Base-by-base conservation (phyloP, 2,797 vertebrate species). In the Remorina albescens region DNA sequence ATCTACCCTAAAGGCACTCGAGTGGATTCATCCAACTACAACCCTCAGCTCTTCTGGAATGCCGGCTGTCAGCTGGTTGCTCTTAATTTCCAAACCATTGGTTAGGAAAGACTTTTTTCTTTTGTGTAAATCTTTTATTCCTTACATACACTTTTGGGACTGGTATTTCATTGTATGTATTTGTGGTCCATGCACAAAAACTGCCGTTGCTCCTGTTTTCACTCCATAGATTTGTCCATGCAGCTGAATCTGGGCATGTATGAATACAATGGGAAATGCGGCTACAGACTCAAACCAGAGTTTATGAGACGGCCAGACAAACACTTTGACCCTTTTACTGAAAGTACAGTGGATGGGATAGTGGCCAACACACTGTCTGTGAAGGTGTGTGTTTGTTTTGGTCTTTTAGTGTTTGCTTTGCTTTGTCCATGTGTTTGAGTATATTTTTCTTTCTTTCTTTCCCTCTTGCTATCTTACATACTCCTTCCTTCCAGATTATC, bases 11-110 rank as follows among this genome's bases (percentile, higher is more conserved):
- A 99, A 93, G 98, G 98, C 74, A 99, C 98, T 0, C 93, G 98
- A 13, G 98, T 99, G 67, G 98, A 99, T 89, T 99, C 98, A 9
- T 99, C 98, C 2, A 99, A 99, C 93, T 99, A 99, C 86, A 99
- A 98, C 95, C 98, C 98, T 16, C 98, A 99, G 80, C 96, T 99
- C 67, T 99, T 99, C 85, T 99, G 98, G 98, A 99, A 99, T 0
- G 96, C 98, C 0, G 98, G 98, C 67, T 99, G 98, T 90, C 98
- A 99, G 81, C 95, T 99, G 90, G 98, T 99, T 18, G 98, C 98
- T 7, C 95, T 99, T 44, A 99, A 99, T 92, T 99, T 98, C 91
- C 98, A 99, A 92, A 98, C 98, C 0, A 95, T 99, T 41, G 98
- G 98, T 99, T 76, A 95, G 93, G 74, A 63, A 32, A 41, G 0